Base-by-base conservation (phyloP, 2,797 vertebrate genomes). In the Trachurus trachurus region DNA sequence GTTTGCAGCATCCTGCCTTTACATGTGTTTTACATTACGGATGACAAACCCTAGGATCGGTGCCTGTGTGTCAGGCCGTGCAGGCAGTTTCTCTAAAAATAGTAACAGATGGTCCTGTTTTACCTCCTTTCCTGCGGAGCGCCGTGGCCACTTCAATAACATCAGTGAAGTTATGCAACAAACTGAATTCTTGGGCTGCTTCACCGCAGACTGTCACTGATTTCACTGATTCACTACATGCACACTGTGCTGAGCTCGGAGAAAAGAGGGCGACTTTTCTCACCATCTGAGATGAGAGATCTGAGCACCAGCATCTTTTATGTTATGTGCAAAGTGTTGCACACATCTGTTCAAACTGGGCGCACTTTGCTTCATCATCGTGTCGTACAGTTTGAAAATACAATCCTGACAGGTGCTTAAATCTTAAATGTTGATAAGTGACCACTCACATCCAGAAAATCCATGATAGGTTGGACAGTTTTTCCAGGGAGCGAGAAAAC, bases 51-150 rank as follows among this genome's bases (percentile, higher is more conserved):
- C 37, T 9, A 61, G 65, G 72, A 71, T 49, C 11, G 53, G 40
- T 26, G 70, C 39, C 66, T 66, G 52, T 73, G 66, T 78, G 67
- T 84, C 67, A 66, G 68, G 68, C 53, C 66, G 50, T 73, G 76
- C 40, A 9, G 50, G 58, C 66, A 34, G 57, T 64, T 64, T 76
- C 42, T 88, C 88, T 90, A 93, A 89, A 89, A 93, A 93, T 93
- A 93, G 88, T 53, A 79, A 71, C 84, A 92, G 81, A 88, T 90
- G 92, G 84, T 93, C 86, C 66, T 70, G 78, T 87, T 90, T 87
- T 74, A 81, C 80, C 61, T 71, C 52, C 64, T 65, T 49, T 65
- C 87, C 86, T 70, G 80, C 81, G 65, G 89, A 74, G 42, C 68
- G 0, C 74, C 59, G 74, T 37, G 50, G 79, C 60, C 76, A 78